These are phyloP conservation scores for Yoshiicerus persimilis DNA, from an alignment of 1,140 invertebrate species.

Conservation along the genomic window DNA sequence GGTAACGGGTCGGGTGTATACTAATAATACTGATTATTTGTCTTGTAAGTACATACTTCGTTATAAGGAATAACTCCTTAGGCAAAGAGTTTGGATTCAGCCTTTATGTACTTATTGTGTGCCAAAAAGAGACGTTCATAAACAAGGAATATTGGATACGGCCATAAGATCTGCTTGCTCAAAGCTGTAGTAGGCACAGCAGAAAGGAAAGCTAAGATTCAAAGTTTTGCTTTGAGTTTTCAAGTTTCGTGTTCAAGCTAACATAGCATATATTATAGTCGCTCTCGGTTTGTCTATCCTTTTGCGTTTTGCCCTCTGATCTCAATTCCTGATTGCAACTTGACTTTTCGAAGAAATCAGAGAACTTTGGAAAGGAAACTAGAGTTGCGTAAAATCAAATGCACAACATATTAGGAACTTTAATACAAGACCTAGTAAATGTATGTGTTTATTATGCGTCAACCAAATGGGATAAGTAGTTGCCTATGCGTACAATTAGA, in stretches of 20 bases:
- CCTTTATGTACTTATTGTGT: neutral
- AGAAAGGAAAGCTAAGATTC: neutral
- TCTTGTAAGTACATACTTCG: too few species aligned
- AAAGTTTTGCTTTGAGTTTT: neutral
- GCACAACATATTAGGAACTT: too few species aligned
- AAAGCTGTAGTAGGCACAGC: neutral
- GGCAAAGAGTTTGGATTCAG: neutral
- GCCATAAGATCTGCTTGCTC: neutral
- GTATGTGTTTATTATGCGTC: neutral
- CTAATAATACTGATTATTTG: too few species aligned
- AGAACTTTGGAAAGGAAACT: neutral
- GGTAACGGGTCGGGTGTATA: too few species aligned
- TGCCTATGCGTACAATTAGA: neutral
- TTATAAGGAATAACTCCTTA: neutral
- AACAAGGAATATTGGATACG: too few species aligned
- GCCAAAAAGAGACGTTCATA: neutral
- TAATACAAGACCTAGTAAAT: neutral
- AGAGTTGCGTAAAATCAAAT: neutral
- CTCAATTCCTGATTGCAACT: neutral
- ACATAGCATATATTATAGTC: neutral
- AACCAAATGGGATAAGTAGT: neutral
- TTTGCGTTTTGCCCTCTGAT: neutral
- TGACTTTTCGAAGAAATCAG: neutral
- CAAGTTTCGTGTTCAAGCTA: neutral
- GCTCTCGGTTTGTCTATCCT: neutral